These are phyloP conservation scores for Monochamus saltuarius DNA, from an alignment of 1,140 invertebrate genomes.

Conservation along the genomic window DNA sequence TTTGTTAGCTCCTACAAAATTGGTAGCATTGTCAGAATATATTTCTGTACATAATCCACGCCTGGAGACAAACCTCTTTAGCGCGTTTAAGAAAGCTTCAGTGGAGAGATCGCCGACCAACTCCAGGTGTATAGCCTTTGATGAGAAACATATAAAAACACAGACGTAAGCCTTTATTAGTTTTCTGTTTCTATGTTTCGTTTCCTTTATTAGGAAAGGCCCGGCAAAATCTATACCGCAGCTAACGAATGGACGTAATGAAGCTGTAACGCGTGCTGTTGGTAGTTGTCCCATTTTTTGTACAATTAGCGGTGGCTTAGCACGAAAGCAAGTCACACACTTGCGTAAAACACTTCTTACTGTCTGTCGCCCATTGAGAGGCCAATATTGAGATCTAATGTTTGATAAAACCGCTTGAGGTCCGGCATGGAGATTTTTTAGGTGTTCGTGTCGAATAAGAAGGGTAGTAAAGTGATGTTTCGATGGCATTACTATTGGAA, in stretches of 20 bases:
- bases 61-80: constrained; percentile 36
- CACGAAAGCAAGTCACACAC: constrained; percentile 46
- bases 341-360: constrained; percentile 25
- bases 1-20: constrained; percentile 27
- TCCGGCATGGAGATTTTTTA: constrained; percentile 23
- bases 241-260: constrained; percentile 33
- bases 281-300: constrained; percentile 44
- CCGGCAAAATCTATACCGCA: constrained; percentile 44
- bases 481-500: constrained; percentile 28
- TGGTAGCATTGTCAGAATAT: constrained; percentile 30
- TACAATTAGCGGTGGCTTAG: constrained; percentile 29
- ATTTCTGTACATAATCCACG: constrained; percentile 33
- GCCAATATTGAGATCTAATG: constrained; percentile 27
- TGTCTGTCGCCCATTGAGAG: constrained; percentile 21
- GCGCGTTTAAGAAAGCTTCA: constrained; percentile 46
- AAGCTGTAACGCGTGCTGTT: constrained; percentile 25
- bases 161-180: constrained; percentile 30
- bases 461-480: constrained; percentile 22
- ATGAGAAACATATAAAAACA: constrained; percentile 41
- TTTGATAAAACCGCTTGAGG: constrained; percentile 10
- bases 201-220: constrained; percentile 38
- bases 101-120: constrained; percentile 42
- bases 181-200: constrained; percentile 12
- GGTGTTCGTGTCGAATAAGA: constrained; percentile 27
- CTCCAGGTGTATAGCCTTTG: constrained; percentile 53